These are phyloP conservation scores for Pyrocephalus nanus DNA, from an alignment of 2,797 vertebrate species.

Conservation along the genomic window DNA sequence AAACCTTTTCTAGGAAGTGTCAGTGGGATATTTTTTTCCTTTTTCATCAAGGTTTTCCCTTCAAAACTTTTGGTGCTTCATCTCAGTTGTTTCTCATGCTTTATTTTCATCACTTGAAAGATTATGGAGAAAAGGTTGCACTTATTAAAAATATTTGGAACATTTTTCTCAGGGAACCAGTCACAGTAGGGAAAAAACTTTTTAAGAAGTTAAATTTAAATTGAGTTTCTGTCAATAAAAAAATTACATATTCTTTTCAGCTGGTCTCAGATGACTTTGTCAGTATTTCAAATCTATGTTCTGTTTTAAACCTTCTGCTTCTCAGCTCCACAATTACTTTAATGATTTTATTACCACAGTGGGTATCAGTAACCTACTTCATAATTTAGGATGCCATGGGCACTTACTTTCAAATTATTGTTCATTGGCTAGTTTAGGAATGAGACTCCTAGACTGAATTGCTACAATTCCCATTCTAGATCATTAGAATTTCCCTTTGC, in stretches of 20 bases:
- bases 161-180: not conserved
- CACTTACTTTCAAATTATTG: not conserved
- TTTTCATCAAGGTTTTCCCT: not conserved
- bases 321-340: not conserved
- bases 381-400: not conserved
- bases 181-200: no score
- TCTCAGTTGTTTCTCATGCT: not conserved
- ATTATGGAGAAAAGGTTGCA: not conserved
- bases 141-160: not conserved
- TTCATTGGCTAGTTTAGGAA: not conserved
- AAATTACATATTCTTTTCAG: not conserved
- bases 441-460: not conserved
- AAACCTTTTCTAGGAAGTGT: not conserved
- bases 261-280: not conserved
- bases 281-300: not conserved
- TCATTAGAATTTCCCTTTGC: not conserved
- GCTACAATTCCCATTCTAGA: not conserved
- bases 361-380: not conserved
- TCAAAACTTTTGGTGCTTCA: not conserved
- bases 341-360: not conserved
- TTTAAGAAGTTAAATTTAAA: not conserved
- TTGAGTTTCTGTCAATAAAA: not conserved
- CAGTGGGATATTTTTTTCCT: not conserved
- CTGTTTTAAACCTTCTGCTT: not conserved
- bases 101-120: not conserved